Conservation (phyloP, 2,888 invertebrate genomes). For the Cheilosia scutellata region DNA sequence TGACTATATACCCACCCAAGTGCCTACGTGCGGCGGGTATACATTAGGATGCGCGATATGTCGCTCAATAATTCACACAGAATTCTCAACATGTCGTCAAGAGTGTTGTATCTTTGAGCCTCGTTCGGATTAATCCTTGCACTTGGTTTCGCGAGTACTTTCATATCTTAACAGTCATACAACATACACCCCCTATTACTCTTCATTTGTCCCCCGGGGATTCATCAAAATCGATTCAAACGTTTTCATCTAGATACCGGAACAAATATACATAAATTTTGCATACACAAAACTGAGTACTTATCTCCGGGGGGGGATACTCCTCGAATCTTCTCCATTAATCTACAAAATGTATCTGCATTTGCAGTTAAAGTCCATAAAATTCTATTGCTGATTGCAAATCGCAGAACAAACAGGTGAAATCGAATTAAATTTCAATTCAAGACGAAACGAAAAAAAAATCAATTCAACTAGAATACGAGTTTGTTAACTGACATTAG, state of each 20-base stretch:
- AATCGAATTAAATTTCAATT: conserved; percentile 49
- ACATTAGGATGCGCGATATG: background rate
- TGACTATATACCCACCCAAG: too few relatives aligned
- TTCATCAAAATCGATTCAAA: background rate
- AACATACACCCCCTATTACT: background rate
- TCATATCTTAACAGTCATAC: background rate
- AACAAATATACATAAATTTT: background rate
- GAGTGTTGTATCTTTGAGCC: too few relatives aligned
- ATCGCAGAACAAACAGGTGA: conserved; percentile 47
- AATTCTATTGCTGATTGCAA: conserved; percentile 40
- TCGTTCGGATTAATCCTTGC: background rate
- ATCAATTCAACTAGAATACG: conserved; percentile 11
- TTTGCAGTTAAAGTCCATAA: conserved; percentile 22
- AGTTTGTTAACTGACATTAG: conserved; percentile 37
- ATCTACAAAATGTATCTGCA: conserved; percentile 21
- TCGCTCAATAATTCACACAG: background rate
- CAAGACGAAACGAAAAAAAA: background rate
- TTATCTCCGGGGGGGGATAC: background rate
- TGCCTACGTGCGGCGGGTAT: too few relatives aligned
- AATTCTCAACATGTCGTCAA: background rate
- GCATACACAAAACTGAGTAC: background rate
- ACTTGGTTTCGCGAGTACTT: background rate
- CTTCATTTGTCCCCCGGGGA: background rate
- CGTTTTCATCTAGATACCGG: background rate
- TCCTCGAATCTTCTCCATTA: conserved; percentile 6